Base-by-base conservation (phyloP, 2,888 invertebrate genomes). In the Ecdyonurus torrentis region DNA sequence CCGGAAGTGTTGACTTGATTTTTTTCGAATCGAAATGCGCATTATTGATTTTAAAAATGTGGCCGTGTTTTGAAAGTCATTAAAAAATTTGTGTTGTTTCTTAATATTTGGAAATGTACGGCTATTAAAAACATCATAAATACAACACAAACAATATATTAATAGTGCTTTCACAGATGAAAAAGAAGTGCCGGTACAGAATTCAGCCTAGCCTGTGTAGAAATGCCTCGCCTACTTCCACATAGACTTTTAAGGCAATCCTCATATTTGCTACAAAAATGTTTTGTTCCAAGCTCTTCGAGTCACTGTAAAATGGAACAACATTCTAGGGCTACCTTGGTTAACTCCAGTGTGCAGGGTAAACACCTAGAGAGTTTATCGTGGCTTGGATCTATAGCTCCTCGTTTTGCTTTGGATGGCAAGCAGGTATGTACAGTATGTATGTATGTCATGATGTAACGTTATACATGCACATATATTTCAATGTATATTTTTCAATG, bases 341-440 rank as follows among this genome's bases (percentile, higher is more conserved):
- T 15, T 37, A 15, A 15, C 15, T 10, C 7, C 37, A 37, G 37
- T 15, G 7, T 37, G 37, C 7, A 37, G 5, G 37, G 7, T 37
- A 15, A 15, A 10, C 37, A 37, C 15, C 55, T 20, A 22, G 55
- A 55, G 10, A 55, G n/a, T 52, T 60, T 65, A 37, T 61, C 62
- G 7, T 70, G 69, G 69, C 63, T 69, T 10, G 59, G 64, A 25
- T 61, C 62, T 7, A 71, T 67, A 25, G 72, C 76, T 15, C 77
- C 78, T 50, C 73, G 73, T 23, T 79, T 78, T 71, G 70, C 74
- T 23, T 67, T 78, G 15, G 69, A 74, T 64, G 76, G 76, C 23
- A 72, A 74, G 2, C 75, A 77, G 68, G 76, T 76, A 68, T 63
- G 58, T 23, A 52, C 24, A 23, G 1, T 52, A n/a, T 19, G 59